Conservation (phyloP, 2,113 vertebrate species). For the Austrofundulus limnaeus region DNA sequence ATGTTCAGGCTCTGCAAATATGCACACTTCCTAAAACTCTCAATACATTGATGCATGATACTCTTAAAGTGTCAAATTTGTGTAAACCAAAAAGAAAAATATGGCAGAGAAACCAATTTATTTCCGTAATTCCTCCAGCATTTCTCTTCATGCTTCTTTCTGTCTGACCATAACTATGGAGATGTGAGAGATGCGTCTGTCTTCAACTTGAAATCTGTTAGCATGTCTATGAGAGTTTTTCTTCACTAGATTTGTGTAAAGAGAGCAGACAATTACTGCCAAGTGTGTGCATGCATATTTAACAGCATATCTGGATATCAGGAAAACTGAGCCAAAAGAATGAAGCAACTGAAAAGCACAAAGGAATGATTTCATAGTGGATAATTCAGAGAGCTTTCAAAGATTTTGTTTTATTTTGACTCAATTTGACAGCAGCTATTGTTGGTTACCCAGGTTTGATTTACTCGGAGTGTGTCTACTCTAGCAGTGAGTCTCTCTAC, state of each 20-base stretch:
- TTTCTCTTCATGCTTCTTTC: no score
- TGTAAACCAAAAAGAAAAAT: background rate
- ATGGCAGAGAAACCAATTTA: no score
- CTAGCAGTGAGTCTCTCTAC: constrained; percentile 26
- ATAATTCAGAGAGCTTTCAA: background rate
- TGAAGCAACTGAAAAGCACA: constrained; percentile 22
- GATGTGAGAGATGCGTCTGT: constrained; percentile 3
- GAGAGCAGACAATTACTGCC: constrained; percentile 42
- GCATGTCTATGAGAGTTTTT: constrained; percentile 33
- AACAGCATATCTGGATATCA: background rate
- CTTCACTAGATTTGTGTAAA: constrained; percentile 30
- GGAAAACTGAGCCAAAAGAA: constrained; percentile 8
- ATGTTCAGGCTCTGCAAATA: constrained; percentile 20
- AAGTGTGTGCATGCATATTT: constrained; percentile 21
- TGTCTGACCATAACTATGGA: no score
- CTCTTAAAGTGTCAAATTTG: constrained; percentile 23
- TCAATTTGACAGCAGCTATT: constrained; percentile 32
- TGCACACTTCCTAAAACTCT: background rate
- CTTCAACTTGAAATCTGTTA: constrained; percentile 51
- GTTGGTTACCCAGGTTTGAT: constrained; percentile 25
- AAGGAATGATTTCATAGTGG: constrained; percentile 5
- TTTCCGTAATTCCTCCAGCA: no score
- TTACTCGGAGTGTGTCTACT: constrained; percentile 23
- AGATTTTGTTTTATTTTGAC: constrained; percentile 9
- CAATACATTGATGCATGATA: background rate